A percentile compares a stretch with the other conserved stretches of the same genome.
Conservation (phyloP, 2,797 vertebrate species). For the Myotis myotis region DNA sequence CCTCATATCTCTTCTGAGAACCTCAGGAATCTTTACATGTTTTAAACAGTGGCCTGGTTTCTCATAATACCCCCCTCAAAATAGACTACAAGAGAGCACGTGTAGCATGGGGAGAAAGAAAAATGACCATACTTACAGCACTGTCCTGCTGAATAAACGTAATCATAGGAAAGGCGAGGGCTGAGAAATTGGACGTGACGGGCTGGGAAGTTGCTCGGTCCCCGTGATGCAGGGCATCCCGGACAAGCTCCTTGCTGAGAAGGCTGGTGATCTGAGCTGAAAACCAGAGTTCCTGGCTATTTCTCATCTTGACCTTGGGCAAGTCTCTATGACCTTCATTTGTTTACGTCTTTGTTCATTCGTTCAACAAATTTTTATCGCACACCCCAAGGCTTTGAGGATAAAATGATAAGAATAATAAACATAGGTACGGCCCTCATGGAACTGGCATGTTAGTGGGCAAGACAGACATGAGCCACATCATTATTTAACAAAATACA, state of each 20-base stretch:
- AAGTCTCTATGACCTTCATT: neutral
- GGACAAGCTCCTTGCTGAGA: neutral
- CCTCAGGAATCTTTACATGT: neutral
- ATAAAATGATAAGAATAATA: neutral
- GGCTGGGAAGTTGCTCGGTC: neutral
- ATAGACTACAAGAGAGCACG: neutral
- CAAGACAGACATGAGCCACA: neutral
- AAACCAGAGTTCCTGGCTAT: neutral
- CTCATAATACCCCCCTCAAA: neutral
- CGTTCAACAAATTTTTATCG: neutral
- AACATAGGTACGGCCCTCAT: neutral
- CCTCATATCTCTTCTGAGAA: slow-evolving; percentile 55
- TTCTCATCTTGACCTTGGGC: neutral
- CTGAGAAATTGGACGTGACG: neutral
- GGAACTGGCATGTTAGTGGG: neutral
- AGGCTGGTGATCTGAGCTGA: neutral
- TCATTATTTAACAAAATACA: neutral
- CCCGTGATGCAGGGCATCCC: neutral
- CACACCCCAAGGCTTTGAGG: neutral
- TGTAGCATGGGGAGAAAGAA: slow-evolving; percentile 25
- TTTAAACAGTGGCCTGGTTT: slow-evolving; percentile 16
- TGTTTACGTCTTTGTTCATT: neutral
- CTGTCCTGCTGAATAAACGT: neutral
- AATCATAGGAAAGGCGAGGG: neutral
- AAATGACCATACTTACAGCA: neutral